Conservation (phyloP, 2,113 vertebrate genomes). For the Hiodon alosoides region DNA sequence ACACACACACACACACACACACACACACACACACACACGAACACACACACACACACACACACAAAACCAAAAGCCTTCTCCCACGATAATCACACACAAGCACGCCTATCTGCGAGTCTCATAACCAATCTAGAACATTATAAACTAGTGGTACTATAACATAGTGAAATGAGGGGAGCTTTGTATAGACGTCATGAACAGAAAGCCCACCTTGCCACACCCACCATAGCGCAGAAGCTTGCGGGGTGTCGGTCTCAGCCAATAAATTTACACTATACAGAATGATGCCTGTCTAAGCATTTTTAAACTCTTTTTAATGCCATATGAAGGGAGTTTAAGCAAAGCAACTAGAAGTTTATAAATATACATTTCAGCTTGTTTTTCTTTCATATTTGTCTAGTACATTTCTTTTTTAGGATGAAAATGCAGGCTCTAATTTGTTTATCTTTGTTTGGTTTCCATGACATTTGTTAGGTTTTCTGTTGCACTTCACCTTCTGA, state of each 20-base stretch:
- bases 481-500: slow-evolving; percentile 80
- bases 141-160: slow-evolving; percentile 43
- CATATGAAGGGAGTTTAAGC: slow-evolving; percentile 76
- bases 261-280: slow-evolving; percentile 74
- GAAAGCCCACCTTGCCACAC: slow-evolving; percentile 78
- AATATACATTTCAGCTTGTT: slow-evolving; percentile 81
- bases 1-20: too few relatives aligned
- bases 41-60: slow-evolving; percentile 31
- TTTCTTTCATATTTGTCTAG: slow-evolving; percentile 60
- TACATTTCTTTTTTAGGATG: slow-evolving; percentile 61
- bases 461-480: slow-evolving; percentile 44
- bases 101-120: slow-evolving; percentile 43
- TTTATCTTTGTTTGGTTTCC: slow-evolving; percentile 48
- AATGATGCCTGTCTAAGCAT: slow-evolving; percentile 65
- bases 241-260: slow-evolving; percentile 71
- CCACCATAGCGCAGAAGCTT: slow-evolving; percentile 64
- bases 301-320: slow-evolving; percentile 55
- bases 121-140: slow-evolving; percentile 27
- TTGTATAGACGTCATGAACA: slow-evolving; percentile 39
- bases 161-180: slow-evolving; percentile 20
- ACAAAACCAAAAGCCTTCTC: slow-evolving; percentile 22
- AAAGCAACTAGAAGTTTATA: slow-evolving; percentile 92
- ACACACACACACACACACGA: too few relatives aligned
- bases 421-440: slow-evolving; percentile 77
- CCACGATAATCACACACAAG: slow-evolving; percentile 30